Base-by-base conservation (phyloP, 2,888 invertebrate genomes). In the Leistus spinibarbis region DNA sequence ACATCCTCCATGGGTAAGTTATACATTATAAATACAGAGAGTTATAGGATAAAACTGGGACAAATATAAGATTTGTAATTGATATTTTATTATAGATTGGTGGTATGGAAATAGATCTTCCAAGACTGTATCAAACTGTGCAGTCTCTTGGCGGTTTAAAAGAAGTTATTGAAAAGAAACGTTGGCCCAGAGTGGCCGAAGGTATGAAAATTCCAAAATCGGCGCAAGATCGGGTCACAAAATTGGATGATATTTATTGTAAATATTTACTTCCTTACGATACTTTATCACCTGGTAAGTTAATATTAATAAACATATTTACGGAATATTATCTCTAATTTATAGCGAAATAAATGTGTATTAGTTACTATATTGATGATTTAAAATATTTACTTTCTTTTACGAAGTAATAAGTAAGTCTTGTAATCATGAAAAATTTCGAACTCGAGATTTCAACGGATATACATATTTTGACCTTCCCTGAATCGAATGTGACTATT, bases 181-280 rank as follows among this genome's bases (percentile, higher is more conserved):
- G 92, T 78, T 98, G 97, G 97, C 89, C 91, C 3, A 91, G 91
- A 78, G 94, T 98, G 0, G 96, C 95, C 0, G 95, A 96, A 79
- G 90, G 92, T n/a, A 92, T 97, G 92, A 91, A 92, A 80, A 93
- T 96, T 80, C 92, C 93, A 0, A 93, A 92, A 85, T 88, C 91
- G 7, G 91, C 93, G 0, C 93, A 93, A 82, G 93, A 95, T 80
- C 90, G 95, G 63, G 92, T 92, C 1, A 92, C 92, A 1, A 95
- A 94, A 82, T 86, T 98, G 5, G 96, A 97, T 82, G 93, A 93
- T 78, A 92, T 96, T 57, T 98, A 97, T 83, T 93, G 96, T 83
- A 96, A 95, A 88, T 96, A 95, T 84, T 87, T 98, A 63, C 86
- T 98, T 78, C 95, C 96, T 0, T 98, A 97, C 81, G 95, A 95